phyloP scores from a whole-genome alignment of 1,140 invertebrate species.

The Teleogryllus occipitalis region DNA sequence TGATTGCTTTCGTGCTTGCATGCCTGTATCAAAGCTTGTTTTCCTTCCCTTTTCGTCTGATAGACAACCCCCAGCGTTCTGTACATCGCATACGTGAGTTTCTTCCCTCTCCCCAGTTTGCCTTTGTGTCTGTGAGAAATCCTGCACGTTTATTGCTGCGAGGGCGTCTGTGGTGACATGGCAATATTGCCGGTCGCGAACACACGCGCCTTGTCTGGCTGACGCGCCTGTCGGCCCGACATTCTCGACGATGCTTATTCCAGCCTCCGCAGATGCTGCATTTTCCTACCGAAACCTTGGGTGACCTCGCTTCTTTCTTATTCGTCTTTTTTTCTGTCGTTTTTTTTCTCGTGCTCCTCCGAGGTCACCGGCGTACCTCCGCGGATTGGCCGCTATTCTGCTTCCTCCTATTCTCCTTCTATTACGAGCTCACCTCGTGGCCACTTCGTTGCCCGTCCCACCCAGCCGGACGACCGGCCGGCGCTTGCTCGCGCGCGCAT shows the following conservation, averaged over 20 bases:
- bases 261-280: not conserved
- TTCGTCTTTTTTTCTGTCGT: no score
- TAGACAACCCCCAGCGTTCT: not conserved
- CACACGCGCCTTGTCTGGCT: not conserved
- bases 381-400: no score
- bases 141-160: not conserved
- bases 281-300: not conserved
- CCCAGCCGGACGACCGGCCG: no score
- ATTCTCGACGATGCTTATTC: not conserved
- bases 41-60: not conserved
- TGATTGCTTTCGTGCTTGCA: not conserved
- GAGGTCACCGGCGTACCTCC: no score
- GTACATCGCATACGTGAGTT: not conserved
- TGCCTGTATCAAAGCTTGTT: not conserved
- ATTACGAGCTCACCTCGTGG: no score
- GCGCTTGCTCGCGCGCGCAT: no score
- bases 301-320: not conserved
- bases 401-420: no score
- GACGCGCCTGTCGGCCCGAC: not conserved
- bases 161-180: not conserved
- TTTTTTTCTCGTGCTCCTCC: no score
- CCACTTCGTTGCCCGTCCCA: no score
- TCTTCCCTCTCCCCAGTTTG: not conserved
- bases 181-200: not conserved
- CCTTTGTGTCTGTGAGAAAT: not conserved